phyloP scores from a whole-genome alignment of 2,888 invertebrate genomes.

The Ophion ellenae region DNA sequence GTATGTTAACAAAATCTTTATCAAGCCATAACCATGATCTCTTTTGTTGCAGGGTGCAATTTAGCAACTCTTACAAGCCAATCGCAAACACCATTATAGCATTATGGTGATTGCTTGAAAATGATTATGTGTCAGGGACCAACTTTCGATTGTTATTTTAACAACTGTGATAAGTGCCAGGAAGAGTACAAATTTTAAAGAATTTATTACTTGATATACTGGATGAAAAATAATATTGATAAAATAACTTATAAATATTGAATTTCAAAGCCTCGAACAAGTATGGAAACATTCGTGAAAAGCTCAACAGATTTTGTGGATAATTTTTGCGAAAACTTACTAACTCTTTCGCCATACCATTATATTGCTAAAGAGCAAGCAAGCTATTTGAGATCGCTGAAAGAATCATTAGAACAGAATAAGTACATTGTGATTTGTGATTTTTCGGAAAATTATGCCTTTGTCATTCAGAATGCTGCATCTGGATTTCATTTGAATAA shows the following conservation, averaged over 20 bases:
- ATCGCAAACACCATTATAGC: not conserved
- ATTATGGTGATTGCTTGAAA: conserved; percentile 17
- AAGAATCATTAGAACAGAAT: too few species aligned
- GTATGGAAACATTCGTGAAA: conserved; percentile 33
- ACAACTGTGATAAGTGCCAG: conserved; percentile 47
- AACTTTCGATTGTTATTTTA: conserved; percentile 44
- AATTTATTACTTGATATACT: conserved; percentile 9
- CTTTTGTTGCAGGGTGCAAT: not conserved
- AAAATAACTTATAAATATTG: conserved; percentile 47
- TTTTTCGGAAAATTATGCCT: conserved; percentile 6
- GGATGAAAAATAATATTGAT: conserved; percentile 21
- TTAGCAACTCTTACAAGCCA: conserved; percentile 4
- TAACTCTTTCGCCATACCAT: conserved; percentile 28
- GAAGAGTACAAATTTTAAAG: conserved; percentile 6
- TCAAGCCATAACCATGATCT: not conserved
- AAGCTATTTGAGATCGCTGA: too few species aligned
- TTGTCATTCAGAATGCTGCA: conserved; percentile 68
- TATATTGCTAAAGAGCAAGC: conserved; percentile 62
- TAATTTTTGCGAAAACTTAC: conserved; percentile 37
- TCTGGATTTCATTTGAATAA: conserved; percentile 68
- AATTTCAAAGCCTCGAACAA: conserved; percentile 38
- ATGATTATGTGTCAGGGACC: conserved; percentile 6
- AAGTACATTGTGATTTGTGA: too few species aligned
- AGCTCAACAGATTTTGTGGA: conserved; percentile 43
- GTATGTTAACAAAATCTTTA: too few species aligned